phyloP scores from a whole-genome alignment of 2,113 vertebrate genomes.

The Prolemur simus region DNA sequence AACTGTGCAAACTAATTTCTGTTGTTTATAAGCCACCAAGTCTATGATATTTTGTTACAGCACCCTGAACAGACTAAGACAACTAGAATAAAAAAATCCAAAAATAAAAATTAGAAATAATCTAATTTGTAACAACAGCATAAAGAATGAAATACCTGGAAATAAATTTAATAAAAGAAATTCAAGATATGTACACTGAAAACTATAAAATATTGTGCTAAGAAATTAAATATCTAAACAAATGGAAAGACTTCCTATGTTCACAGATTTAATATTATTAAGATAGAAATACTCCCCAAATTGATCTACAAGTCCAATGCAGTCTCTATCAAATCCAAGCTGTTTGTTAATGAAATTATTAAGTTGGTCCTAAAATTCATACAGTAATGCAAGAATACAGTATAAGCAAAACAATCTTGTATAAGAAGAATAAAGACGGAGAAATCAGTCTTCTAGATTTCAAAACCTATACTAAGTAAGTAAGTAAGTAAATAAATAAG shows the following conservation, averaged over 20 bases:
- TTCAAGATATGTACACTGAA: not conserved
- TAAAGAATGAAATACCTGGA: not conserved
- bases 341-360: not conserved
- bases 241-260: not conserved
- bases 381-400: not conserved
- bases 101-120: not conserved
- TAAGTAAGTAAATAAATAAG: not conserved
- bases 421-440: not conserved
- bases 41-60: not conserved
- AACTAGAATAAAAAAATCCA: not conserved
- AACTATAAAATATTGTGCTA: not conserved
- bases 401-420: not conserved
- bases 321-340: not conserved
- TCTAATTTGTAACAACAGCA: not conserved
- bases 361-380: not conserved
- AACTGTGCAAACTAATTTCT: not conserved
- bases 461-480: not conserved
- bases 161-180: not conserved
- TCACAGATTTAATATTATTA: not conserved
- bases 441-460: not conserved
- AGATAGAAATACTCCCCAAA: not conserved
- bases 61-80: not conserved
- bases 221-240: constrained; percentile 1
- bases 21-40: not conserved
- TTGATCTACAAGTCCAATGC: not conserved